Evolutionary conservation across 1,140 invertebrate species (phyloP).

Genomic region (Cylas formicarius): DNA sequence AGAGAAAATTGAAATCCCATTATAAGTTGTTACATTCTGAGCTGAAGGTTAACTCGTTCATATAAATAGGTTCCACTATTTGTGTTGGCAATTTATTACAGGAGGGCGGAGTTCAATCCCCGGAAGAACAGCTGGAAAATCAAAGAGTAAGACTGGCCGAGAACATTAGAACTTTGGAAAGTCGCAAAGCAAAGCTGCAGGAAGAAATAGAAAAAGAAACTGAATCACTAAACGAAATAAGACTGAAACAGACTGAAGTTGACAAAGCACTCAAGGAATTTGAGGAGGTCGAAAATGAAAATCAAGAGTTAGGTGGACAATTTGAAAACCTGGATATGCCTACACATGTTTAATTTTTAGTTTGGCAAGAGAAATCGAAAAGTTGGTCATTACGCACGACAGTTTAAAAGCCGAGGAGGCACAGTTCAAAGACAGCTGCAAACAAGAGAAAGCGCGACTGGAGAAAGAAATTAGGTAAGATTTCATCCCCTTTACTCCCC

Average conservation of each 20-base stretch:
- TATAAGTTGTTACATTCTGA: slow-evolving; percentile 48
- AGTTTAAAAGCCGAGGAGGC: slow-evolving; percentile 65
- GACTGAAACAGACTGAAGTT: slow-evolving; percentile 24
- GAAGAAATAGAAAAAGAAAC: slow-evolving; percentile 31
- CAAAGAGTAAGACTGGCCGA: slow-evolving; percentile 47
- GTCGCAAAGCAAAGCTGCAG: slow-evolving; percentile 40
- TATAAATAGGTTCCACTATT: slow-evolving; percentile 1
- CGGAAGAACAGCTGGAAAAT: slow-evolving; percentile 51
- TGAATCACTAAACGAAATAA: slow-evolving; percentile 22
- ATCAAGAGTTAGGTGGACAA: slow-evolving; percentile 43
- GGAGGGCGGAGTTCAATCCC: slow-evolving; percentile 34
- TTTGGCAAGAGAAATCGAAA: slow-evolving; percentile 54
- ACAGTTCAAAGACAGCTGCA: slow-evolving; percentile 70
- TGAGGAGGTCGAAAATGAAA: slow-evolving; percentile 44
- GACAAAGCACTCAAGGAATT: slow-evolving; percentile 38
- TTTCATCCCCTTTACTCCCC: not conserved
- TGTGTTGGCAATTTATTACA: no score
- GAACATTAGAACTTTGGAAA: slow-evolving; percentile 42
- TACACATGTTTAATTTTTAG: slow-evolving; percentile 40
- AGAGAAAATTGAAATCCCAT: slow-evolving; percentile 48
- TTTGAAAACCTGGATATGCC: not conserved
- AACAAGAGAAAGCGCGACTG: slow-evolving; percentile 53
- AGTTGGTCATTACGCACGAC: slow-evolving; percentile 63
- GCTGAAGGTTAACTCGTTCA: slow-evolving; percentile 34
- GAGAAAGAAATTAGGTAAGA: slow-evolving; percentile 52